Conservation (phyloP, 2,113 vertebrate species). For the Salvelinus namaycush region DNA sequence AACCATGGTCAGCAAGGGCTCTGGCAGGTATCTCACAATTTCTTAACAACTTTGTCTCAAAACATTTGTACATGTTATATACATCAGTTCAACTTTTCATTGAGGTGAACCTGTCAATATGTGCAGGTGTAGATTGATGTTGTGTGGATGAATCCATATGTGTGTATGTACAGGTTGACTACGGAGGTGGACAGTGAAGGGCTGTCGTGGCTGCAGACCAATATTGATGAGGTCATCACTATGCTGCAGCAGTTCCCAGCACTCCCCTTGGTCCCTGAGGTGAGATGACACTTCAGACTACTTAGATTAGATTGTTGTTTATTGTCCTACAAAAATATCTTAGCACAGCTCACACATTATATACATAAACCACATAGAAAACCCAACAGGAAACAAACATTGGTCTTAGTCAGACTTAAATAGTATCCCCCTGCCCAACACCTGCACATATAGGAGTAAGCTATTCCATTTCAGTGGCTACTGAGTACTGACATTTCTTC, state of each 20-base stretch:
- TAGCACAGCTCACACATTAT: too few relatives aligned
- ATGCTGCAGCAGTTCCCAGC: constrained; percentile 78
- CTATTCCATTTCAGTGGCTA: not conserved
- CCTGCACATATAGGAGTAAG: too few relatives aligned
- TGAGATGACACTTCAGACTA: constrained; percentile 44
- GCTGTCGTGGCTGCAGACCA: constrained; percentile 79
- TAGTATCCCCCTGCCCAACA: too few relatives aligned
- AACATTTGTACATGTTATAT: too few relatives aligned
- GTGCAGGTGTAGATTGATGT: not conserved
- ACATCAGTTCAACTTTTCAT: too few relatives aligned
- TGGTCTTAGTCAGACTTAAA: too few relatives aligned
- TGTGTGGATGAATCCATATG: not conserved
- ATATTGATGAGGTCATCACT: constrained; percentile 80
- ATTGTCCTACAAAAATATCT: too few relatives aligned
- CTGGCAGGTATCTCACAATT: constrained; percentile 71
- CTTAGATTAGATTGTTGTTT: too few relatives aligned
- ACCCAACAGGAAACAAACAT: too few relatives aligned
- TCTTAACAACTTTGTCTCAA: too few relatives aligned
- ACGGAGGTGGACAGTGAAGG: constrained; percentile 82
- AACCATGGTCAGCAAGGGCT: constrained; percentile 73
- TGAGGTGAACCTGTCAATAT: not conserved
- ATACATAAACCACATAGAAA: too few relatives aligned
- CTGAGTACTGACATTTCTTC: not conserved
- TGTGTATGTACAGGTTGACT: constrained; percentile 65
- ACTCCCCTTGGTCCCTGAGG: constrained; percentile 74